Evolutionary conservation across 2,888 invertebrate species (phyloP), one percentile per base, ranked within the genome.

Genomic region (Folsomia manolachei): DNA sequence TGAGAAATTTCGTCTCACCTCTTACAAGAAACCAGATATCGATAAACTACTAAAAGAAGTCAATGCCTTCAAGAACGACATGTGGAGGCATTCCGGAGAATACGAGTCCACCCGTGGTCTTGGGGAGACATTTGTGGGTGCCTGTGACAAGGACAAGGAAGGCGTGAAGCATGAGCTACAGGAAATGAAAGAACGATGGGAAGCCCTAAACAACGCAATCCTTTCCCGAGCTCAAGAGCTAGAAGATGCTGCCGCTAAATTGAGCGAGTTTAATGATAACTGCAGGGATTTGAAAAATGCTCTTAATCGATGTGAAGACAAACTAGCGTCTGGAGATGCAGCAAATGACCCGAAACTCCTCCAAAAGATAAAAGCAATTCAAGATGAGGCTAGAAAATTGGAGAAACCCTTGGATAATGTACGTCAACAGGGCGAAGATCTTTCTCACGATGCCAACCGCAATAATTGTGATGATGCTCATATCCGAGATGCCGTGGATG

Each of bases 61-160:
- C 70, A 94, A 95, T 82, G 88, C 89, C 65, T 92, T 97, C 87
- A 89, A 95, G 81, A 95, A 95, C 82, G 97, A 97, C 81, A 90
- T 96, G 0, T 93, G 95, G 91, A 94, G 95, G 84, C 93, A 92
- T 82, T 92, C 94, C 18, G 95, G 95, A 11, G 97, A 97, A 84
- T 95, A 91, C 82, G 97, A 97, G 82, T 93, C 92, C 83, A 91
- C 92, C 79, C 90, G 90, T 82, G 90, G 90, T 0, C 85, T 93
- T 1, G 96, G 96, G 0, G 95, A 95, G 81, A 90, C 93, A 0
- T 93, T 97, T 86, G 87, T 96, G 67, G 89, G 90, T 0, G 89
- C 92, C 63, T 95, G 95, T 80, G 96, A 97, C 83, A 89, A 91
- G 67, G 96, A 97, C 82, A 94, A 95, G 82, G 95, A 95, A 64